Evolutionary conservation across 2,113 vertebrate species (phyloP).

Genomic region (Bos javanicus): DNA sequence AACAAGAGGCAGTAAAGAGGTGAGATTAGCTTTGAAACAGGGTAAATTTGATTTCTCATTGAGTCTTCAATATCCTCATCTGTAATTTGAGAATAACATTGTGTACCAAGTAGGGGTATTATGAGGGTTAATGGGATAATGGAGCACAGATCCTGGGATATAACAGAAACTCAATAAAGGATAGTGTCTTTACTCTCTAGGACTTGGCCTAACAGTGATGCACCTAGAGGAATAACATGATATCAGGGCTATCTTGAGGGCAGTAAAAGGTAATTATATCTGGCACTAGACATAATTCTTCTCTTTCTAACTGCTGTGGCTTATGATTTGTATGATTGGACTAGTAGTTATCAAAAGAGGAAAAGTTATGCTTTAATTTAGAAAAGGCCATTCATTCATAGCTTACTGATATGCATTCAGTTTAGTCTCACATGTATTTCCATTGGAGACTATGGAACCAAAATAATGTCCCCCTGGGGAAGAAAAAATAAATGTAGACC

Average conservation of each 20-base stretch:
- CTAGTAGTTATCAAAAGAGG: background rate
- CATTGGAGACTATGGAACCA: background rate
- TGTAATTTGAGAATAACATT: background rate
- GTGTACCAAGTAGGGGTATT: background rate
- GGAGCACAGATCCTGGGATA: background rate
- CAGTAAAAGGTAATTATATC: background rate
- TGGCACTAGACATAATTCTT: background rate
- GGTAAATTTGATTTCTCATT: background rate
- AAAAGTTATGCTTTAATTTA: background rate
- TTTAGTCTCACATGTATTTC: background rate
- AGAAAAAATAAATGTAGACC: background rate
- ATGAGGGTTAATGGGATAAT: background rate
- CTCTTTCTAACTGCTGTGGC: background rate
- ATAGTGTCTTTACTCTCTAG: background rate
- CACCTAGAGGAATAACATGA: background rate
- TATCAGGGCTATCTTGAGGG: background rate
- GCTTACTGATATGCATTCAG: background rate
- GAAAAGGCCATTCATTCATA: background rate
- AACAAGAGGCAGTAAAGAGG: background rate
- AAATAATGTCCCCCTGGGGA: background rate
- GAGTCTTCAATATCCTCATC: background rate
- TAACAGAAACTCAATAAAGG: background rate
- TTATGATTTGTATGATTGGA: background rate
- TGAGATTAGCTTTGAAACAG: background rate
- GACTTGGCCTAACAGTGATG: background rate